A percentile compares a stretch with the other conserved stretches of the same genome.
Conservation (phyloP, 2,113 vertebrate species). For the Piaya cayana region DNA sequence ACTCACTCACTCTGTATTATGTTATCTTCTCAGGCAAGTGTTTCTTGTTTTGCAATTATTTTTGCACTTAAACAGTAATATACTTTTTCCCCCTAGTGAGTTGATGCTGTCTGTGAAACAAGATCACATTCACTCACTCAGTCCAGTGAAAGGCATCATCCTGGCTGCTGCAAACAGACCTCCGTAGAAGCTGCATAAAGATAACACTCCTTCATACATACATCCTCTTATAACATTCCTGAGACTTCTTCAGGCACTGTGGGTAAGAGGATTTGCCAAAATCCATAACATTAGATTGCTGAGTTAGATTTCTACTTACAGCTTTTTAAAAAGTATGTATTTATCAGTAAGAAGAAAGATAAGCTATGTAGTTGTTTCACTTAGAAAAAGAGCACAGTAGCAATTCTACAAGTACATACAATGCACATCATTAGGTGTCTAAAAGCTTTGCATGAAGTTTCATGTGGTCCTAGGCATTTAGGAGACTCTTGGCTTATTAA, state of each 20-base stretch:
- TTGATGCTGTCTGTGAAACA: constrained; percentile 33
- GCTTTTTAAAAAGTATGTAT: background rate
- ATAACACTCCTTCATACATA: background rate
- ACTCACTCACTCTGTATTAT: constrained; percentile 57
- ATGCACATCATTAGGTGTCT: background rate
- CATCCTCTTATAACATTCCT: background rate
- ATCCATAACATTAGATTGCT: background rate
- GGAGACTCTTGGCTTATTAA: background rate
- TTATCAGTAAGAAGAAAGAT: background rate
- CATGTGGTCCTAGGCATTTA: background rate
- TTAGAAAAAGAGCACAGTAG: background rate
- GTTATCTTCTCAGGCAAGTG: constrained; percentile 32
- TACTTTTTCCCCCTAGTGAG: background rate
- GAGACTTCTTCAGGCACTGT: background rate
- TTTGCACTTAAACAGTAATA: constrained; percentile 48
- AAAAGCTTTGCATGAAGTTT: background rate
- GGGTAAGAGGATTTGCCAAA: background rate
- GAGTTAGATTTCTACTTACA: background rate
- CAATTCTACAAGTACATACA: background rate
- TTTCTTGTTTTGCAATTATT: constrained; percentile 42
- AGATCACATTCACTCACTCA: background rate
- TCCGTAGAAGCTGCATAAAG: background rate
- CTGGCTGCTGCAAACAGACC: background rate
- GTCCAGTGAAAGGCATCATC: background rate
- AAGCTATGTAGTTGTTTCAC: background rate